Conservation (phyloP, 2,888 invertebrate species). For the Plusia festucae region DNA sequence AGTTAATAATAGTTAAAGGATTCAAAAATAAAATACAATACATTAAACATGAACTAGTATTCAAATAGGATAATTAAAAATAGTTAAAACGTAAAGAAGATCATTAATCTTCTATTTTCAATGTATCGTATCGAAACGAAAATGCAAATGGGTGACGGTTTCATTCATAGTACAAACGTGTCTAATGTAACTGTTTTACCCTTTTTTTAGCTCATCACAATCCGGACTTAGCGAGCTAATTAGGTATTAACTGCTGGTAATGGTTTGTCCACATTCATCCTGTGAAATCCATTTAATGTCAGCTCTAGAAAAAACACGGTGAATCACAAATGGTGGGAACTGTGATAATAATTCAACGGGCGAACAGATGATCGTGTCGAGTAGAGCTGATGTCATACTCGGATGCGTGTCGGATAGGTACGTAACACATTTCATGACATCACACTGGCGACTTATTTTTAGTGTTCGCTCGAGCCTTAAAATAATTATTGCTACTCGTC, state of each 20-base stretch:
- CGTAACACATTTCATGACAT: constrained; percentile 86
- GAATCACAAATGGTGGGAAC: constrained; percentile 71
- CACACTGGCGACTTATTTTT: constrained; percentile 84
- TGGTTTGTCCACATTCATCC: constrained; percentile 48
- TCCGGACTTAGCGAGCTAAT: constrained; percentile 38
- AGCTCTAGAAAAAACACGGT: constrained; percentile 58
- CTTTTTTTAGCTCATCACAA: constrained; percentile 45
- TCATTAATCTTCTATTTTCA: background rate
- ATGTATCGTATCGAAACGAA: constrained; percentile 4
- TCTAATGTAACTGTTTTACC: constrained; percentile 19
- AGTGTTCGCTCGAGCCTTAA: constrained; percentile 81
- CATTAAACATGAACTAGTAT: constrained; percentile 27
- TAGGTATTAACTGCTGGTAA: constrained; percentile 43
- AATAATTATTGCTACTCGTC: constrained; percentile 81
- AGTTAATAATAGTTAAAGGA: constrained; percentile 25
- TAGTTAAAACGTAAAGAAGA: background rate
- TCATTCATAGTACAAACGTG: constrained; percentile 15
- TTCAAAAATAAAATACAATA: constrained; percentile 21
- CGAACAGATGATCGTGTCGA: constrained; percentile 76
- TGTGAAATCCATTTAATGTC: constrained; percentile 49
- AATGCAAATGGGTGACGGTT: constrained; percentile 8
- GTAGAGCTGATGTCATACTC: constrained; percentile 84
- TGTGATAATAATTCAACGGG: constrained; percentile 75
- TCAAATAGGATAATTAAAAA: constrained; percentile 29
- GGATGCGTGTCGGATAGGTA: constrained; percentile 77